phyloP scores from a whole-genome alignment of 1,140 invertebrate species.

The Telenomus remus region DNA sequence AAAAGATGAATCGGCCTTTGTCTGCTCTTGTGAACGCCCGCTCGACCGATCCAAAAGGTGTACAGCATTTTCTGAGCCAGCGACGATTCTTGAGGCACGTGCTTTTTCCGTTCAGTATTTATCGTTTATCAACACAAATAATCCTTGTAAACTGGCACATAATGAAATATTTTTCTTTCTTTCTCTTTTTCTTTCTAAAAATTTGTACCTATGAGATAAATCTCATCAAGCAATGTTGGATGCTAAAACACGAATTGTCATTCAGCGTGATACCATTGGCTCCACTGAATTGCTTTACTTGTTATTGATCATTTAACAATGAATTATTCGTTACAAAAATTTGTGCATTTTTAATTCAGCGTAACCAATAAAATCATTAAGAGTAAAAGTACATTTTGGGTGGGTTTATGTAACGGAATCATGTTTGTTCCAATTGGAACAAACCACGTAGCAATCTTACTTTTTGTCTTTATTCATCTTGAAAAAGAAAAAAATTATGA shows the following conservation, averaged over 20 bases:
- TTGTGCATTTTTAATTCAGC: too few species aligned
- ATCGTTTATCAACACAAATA: conserved; percentile 22
- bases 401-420: too few species aligned
- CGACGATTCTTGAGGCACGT: conserved; percentile 47
- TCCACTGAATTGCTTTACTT: too few species aligned
- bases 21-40: conserved; percentile 33
- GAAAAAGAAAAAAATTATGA: too few species aligned
- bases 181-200: neutral
- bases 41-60: conserved; percentile 44
- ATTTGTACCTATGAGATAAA: neutral
- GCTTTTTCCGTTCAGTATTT: conserved; percentile 41
- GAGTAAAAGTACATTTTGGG: too few species aligned
- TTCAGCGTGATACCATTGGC: neutral
- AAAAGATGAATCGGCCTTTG: conserved; percentile 60
- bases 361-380: too few species aligned
- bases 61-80: conserved; percentile 8
- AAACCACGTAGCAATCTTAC: too few species aligned
- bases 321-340: too few species aligned
- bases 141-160: conserved; percentile 17
- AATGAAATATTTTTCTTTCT: neutral
- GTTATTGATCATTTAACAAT: too few species aligned
- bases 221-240: neutral
- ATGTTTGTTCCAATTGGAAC: too few species aligned
- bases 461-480: too few species aligned
- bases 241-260: too few species aligned